Base-by-base conservation (phyloP, 2,113 vertebrate genomes). In the Mus spicilegus region DNA sequence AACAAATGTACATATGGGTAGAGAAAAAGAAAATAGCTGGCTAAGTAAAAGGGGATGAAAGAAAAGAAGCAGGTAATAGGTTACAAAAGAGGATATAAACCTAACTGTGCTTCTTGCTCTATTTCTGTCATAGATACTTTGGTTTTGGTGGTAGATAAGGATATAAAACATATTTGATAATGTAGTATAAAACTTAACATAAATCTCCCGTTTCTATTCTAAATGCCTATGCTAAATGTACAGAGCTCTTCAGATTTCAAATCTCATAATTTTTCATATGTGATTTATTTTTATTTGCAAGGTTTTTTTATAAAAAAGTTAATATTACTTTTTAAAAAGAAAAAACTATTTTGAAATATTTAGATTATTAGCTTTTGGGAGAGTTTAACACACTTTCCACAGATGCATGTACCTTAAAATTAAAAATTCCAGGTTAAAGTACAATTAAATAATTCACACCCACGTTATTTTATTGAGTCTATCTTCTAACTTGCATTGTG, bases 401-500 rank as follows among this genome's bases (percentile, higher is more conserved):
- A 39, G 9, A 5, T 3, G 46, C 42, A 30, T 16, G 2, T 4
- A 51, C 39, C 63, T 94, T 97, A 88, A 73, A 92, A 36, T 77
- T 56, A 17, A 91, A 93, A 20, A 42, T 94, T 96, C 54, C 82
- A 8, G 54, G 76, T 91, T 65, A 94, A 93, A 56, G 26, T 65
- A 93, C 6, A 91, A 56, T 49, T 65, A 87, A 87, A 72, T 84
- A 73, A 93, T 87, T 84, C 89, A 90, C 67, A 91, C 73, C 75
- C 39, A 88, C 7, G 70, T 61, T 96, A 91, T 93, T 96, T 87
- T 76, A 75, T 91, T 95, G 73, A 95, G 39, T 69, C 67, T 5
- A 91, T 80, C 93, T 93, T 97, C 90, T 95, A 49, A 91, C 63
- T 56, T 94, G 58, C 54, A 95, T 33, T 84, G 81, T 39, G 22